These are phyloP conservation scores for Vulpes ferrilata DNA, from an alignment of 2,113 vertebrate species.

Conservation along the genomic window DNA sequence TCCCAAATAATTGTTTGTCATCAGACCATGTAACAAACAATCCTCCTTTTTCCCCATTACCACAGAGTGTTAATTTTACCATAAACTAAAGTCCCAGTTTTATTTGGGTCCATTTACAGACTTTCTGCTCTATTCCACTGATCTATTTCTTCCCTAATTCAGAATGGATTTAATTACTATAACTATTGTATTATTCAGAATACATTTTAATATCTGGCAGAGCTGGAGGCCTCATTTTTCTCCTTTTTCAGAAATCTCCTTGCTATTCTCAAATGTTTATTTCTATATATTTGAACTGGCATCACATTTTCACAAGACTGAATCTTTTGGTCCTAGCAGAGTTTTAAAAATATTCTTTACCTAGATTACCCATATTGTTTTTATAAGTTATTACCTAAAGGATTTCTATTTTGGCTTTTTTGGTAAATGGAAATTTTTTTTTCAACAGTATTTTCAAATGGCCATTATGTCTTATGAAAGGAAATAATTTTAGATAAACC, in stretches of 20 bases:
- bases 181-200: neutral
- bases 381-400: neutral
- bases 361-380: neutral
- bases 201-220: neutral
- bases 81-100: neutral
- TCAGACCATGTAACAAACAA: neutral
- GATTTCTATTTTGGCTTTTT: neutral
- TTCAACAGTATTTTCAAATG: neutral
- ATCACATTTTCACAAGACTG: neutral
- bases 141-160: neutral
- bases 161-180: neutral
- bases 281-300: neutral
- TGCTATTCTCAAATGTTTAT: neutral
- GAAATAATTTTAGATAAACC: neutral
- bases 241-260: neutral
- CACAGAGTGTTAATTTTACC: neutral
- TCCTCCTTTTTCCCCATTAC: neutral
- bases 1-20: neutral
- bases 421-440: neutral
- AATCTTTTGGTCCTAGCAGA: neutral
- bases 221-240: neutral
- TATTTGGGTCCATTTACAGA: neutral
- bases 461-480: conserved; percentile 4
- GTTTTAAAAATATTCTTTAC: neutral
- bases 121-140: neutral